Percentiles rank a stretch among this genome's conserved stretches.
Conservation (phyloP, 2,113 vertebrate genomes). For the Corythornis cristatus region DNA sequence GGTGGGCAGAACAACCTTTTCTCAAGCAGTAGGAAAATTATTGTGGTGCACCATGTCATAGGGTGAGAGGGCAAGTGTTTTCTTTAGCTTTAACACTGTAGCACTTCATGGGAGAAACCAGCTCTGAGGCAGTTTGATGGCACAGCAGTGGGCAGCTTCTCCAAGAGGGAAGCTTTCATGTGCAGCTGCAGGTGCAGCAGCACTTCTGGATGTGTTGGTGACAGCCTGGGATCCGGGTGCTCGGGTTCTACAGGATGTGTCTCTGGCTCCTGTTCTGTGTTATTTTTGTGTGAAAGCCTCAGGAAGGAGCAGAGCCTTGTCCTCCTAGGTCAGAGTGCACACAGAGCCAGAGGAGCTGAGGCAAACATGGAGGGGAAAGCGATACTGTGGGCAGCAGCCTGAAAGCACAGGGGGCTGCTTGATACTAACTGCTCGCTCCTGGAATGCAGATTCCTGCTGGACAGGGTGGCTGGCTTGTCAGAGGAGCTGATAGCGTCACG, state of each 20-base stretch:
- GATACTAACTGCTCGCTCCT: not conserved
- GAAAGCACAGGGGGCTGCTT: not conserved
- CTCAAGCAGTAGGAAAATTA: not conserved
- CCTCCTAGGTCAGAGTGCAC: not conserved
- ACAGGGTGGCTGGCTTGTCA: constrained; percentile 88
- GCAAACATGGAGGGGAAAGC: not conserved
- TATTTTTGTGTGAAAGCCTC: not conserved
- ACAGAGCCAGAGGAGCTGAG: not conserved
- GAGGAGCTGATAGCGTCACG: constrained; percentile 89
- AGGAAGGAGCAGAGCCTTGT: not conserved
- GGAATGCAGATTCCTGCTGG: constrained; percentile 87
- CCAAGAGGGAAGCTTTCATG: not conserved
- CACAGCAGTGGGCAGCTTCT: not conserved
- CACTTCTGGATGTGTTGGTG: not conserved
- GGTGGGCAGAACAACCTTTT: not conserved
- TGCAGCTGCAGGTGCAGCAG: not conserved
- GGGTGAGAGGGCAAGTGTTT: not conserved
- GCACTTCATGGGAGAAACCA: not conserved
- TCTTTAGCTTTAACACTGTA: not conserved
- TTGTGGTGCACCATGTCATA: fast-evolving
- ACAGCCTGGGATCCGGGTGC: fast-evolving
- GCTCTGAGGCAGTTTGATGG: not conserved
- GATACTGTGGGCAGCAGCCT: not conserved
- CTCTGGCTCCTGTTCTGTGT: not conserved
- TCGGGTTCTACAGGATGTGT: not conserved